These are phyloP conservation scores for Gouania willdenowi DNA, from an alignment of 2,797 vertebrate genomes.

Conservation along the genomic window DNA sequence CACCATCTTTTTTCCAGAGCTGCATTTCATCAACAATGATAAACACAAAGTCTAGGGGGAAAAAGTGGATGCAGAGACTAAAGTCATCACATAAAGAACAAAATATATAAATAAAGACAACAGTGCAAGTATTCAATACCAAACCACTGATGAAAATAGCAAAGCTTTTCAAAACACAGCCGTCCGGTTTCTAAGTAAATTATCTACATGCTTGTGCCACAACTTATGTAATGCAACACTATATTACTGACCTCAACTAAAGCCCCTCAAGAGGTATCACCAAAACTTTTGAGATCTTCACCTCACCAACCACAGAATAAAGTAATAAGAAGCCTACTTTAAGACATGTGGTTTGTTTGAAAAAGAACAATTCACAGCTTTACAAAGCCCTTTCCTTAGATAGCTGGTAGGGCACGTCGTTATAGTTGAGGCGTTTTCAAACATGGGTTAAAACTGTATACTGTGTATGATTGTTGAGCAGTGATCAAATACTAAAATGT, in stretches of 20 bases:
- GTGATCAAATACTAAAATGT: conserved; percentile 39
- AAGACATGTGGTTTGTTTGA: conserved; percentile 75
- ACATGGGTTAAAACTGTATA: conserved; percentile 54
- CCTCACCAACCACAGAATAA: conserved; percentile 51
- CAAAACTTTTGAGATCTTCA: conserved; percentile 49
- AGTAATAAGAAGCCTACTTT: conserved; percentile 67
- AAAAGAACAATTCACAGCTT: conserved; percentile 74
- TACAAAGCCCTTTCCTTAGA: conserved; percentile 69
- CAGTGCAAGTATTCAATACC: conserved; percentile 54
- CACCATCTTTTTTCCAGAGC: conserved; percentile 33
- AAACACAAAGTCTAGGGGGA: conserved; percentile 21
- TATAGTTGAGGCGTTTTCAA: conserved; percentile 73
- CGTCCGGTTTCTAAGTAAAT: conserved; percentile 51
- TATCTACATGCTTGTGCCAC: conserved; percentile 67
- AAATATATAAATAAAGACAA: conserved; percentile 60
- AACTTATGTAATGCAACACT: conserved; percentile 44
- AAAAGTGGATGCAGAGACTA: conserved; percentile 25
- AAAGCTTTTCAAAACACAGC: conserved; percentile 59
- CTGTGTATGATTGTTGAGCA: conserved; percentile 43
- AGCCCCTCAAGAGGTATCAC: conserved; percentile 58
- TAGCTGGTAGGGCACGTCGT: conserved; percentile 69
- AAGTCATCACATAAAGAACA: conserved; percentile 46
- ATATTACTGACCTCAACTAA: conserved; percentile 51
- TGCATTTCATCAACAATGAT: conserved; percentile 31
- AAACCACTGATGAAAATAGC: conserved; percentile 56